Evolutionary conservation across 1,140 invertebrate species (phyloP).

Genomic region (Thaumetopoea pityocampa): DNA sequence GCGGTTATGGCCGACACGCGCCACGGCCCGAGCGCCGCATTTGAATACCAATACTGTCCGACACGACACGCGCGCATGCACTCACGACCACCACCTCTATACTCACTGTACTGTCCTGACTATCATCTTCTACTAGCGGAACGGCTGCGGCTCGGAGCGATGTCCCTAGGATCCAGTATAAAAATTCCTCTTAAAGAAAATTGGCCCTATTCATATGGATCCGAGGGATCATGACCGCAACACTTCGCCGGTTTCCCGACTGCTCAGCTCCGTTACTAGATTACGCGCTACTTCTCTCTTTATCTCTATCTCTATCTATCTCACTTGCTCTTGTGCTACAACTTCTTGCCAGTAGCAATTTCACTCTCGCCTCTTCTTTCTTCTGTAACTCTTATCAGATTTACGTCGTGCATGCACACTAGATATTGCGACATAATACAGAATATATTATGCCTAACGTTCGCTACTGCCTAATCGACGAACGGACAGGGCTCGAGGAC

Average conservation of each 20-base stretch:
- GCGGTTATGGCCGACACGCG: conserved; percentile 52
- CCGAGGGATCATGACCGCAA: conserved; percentile 55
- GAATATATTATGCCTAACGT: conserved; percentile 61
- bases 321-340: conserved; percentile 69
- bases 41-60: conserved; percentile 81
- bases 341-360: conserved; percentile 68
- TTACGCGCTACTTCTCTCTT: conserved; percentile 62
- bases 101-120: conserved; percentile 64
- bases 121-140: conserved; percentile 62
- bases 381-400: conserved; percentile 68
- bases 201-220: conserved; percentile 41
- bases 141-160: conserved; percentile 55
- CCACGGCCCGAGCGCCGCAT: conserved; percentile 76
- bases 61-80: conserved; percentile 71
- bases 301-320: conserved; percentile 66
- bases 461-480: conserved; percentile 56
- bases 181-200: conserved; percentile 37
- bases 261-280: conserved; percentile 65
- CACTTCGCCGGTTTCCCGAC: conserved; percentile 55
- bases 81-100: conserved; percentile 68
- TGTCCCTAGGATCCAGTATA: conserved; percentile 56
- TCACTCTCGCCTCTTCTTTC: conserved; percentile 63
- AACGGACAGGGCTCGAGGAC: conserved; percentile 55
- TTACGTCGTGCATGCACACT: conserved; percentile 74
- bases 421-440: conserved; percentile 72